A percentile compares a stretch with the other conserved stretches of the same genome.
Conservation (phyloP, 2,113 vertebrate species). For the Aldabrachelys gigantea region DNA sequence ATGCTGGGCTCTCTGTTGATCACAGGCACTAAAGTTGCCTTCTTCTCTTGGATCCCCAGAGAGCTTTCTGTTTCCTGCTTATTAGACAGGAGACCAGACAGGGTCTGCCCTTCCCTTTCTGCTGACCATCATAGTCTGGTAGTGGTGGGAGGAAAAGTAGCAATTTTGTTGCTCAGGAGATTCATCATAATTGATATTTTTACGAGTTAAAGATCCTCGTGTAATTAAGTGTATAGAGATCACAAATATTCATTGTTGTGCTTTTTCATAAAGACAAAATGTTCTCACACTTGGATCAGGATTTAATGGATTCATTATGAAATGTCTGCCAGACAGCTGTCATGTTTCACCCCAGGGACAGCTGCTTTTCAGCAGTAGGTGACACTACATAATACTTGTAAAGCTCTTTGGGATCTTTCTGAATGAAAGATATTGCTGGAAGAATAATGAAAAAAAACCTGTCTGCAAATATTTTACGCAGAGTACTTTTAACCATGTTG, state of each 20-base stretch:
- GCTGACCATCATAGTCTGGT: neutral
- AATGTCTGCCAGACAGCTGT: conserved; percentile 28
- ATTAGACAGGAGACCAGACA: neutral
- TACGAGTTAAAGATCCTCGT: neutral
- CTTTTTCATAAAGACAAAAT: conserved; percentile 17
- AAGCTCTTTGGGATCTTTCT: neutral
- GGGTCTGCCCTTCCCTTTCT: neutral
- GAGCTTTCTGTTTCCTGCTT: neutral
- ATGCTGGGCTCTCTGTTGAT: neutral
- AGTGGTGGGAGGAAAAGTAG: neutral
- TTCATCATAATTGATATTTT: neutral
- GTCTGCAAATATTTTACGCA: neutral
- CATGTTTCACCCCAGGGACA: conserved; percentile 14
- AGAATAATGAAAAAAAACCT: neutral
- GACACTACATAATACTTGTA: neutral
- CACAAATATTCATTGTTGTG: neutral
- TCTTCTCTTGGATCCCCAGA: neutral
- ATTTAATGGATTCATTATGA: neutral
- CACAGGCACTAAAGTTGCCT: neutral
- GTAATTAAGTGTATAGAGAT: neutral
- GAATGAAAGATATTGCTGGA: neutral
- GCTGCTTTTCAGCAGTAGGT: neutral
- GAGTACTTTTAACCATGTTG: too few relatives aligned
- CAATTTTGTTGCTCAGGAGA: neutral
- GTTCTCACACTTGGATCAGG: neutral